A percentile compares a stretch with the other conserved stretches of the same genome.
Conservation (phyloP, 2,113 vertebrate genomes). For the Mastomys coucha region DNA sequence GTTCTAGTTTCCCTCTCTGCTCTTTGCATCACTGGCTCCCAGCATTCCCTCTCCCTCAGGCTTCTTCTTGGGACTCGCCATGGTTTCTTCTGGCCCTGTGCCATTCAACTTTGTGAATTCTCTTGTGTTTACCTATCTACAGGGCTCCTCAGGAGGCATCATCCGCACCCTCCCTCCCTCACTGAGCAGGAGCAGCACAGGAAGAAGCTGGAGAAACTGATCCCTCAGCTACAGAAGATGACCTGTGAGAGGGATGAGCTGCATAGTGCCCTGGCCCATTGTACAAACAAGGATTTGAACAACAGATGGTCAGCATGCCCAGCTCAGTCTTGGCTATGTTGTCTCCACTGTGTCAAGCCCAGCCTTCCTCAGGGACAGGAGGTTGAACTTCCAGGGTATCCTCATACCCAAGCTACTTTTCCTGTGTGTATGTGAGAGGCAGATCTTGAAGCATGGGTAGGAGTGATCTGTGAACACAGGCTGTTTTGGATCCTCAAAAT, state of each 20-base stretch:
- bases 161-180: constrained; percentile 90
- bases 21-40: background rate
- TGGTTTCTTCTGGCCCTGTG: background rate
- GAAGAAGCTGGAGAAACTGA: constrained; percentile 93
- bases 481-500: background rate
- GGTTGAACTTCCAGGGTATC: background rate
- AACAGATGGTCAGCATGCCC: background rate
- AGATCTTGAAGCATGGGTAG: background rate
- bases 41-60: background rate
- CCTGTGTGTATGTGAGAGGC: background rate
- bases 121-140: background rate
- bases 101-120: background rate
- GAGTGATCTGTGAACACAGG: background rate
- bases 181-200: constrained; percentile 88
- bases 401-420: background rate
- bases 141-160: constrained; percentile 94
- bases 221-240: constrained; percentile 90
- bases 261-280: rapidly evolving
- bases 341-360: background rate
- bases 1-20: background rate
- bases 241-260: background rate
- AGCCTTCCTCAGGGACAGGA: background rate
- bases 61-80: background rate
- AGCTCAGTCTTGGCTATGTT: background rate
- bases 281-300: background rate